Conservation (phyloP, 1,140 invertebrate species). For the Epicauta chinensis region DNA sequence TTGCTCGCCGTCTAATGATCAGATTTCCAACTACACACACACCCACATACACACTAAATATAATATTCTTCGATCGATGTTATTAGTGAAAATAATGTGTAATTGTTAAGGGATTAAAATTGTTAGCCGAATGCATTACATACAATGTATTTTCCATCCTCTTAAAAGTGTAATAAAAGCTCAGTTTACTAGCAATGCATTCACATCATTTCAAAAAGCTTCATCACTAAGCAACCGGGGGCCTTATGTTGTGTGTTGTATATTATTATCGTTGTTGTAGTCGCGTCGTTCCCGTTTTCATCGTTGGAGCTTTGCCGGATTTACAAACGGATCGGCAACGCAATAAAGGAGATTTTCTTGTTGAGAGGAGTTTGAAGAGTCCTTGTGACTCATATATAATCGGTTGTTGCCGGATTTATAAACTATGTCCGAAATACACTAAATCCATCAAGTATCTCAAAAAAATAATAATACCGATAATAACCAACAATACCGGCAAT, state of each 20-base stretch:
- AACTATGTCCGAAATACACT: slow-evolving; percentile 24
- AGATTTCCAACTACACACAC: too few species aligned
- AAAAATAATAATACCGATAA: background rate
- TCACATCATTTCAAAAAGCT: slow-evolving; percentile 11
- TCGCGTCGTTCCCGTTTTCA: slow-evolving; percentile 8
- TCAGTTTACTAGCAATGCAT: slow-evolving; percentile 21
- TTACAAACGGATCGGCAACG: slow-evolving; percentile 38
- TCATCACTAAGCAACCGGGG: slow-evolving; percentile 38
- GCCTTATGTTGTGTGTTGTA: too few species aligned
- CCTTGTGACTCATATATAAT: slow-evolving; percentile 36
- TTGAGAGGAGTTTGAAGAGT: slow-evolving; percentile 37
- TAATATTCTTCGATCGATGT: background rate
- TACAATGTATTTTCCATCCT: slow-evolving; percentile 24
- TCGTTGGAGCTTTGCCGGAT: slow-evolving; percentile 31
- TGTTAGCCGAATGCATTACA: slow-evolving; percentile 7
- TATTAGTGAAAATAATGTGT: background rate
- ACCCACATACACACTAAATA: too few species aligned
- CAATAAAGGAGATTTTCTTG: slow-evolving; percentile 45
- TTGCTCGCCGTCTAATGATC: background rate
- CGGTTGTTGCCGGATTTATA: slow-evolving; percentile 38
- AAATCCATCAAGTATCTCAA: background rate
- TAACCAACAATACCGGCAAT: background rate
- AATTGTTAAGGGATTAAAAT: slow-evolving; percentile 8
- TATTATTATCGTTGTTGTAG: slow-evolving; percentile 13
- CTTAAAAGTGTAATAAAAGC: slow-evolving; percentile 35